Base-by-base conservation (phyloP, 2,888 invertebrate genomes). In the Ophraella communa region DNA sequence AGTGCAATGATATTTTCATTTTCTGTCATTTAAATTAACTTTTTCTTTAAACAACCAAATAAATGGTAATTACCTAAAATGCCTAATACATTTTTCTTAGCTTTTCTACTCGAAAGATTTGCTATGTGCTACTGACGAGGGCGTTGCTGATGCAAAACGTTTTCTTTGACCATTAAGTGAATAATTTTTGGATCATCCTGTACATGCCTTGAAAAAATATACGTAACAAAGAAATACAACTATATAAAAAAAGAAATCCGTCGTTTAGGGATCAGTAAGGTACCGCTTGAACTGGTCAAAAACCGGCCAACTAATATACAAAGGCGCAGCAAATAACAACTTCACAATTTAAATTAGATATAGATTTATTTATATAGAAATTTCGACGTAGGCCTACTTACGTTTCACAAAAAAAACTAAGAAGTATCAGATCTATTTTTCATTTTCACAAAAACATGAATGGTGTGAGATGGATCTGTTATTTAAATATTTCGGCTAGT, bases 401-500 rank as follows among this genome's bases (percentile, higher is more conserved):
- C 42, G 60, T 64, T 64, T 14, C 5, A 42, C 42, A 42, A 45
- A 45, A 45, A 45, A 39, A 39, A 14, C 18, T n/a, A 39, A 54
- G 55, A 30, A 64, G 35, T 30, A 21, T 4, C 44, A 55, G 30
- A 7, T 27, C 7, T 4, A 8, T 23, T 10, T 2, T 11, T 10
- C 30, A 18, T 53, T 47, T 52, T 45, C 5, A 39, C 52, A 44
- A 30, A n/a, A 21, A 11, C 3, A 21, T 2, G n/a, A 7, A n/a
- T 23, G 23, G 7, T 49, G 24, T 23, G 14, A 1, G 14, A 20
- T 21, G n/a, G 8, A 49, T 24, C 14, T 17, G 14, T 49, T 23
- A 23, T 20, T 14, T 5, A n/a, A 65, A 69, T 72, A 64, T 71
- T 78, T 78, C 71, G 79, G 78, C 79, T 79, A 80, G 79, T 80